phyloP scores from a whole-genome alignment of 2,113 vertebrate species.

The Acinonyx jubatus region DNA sequence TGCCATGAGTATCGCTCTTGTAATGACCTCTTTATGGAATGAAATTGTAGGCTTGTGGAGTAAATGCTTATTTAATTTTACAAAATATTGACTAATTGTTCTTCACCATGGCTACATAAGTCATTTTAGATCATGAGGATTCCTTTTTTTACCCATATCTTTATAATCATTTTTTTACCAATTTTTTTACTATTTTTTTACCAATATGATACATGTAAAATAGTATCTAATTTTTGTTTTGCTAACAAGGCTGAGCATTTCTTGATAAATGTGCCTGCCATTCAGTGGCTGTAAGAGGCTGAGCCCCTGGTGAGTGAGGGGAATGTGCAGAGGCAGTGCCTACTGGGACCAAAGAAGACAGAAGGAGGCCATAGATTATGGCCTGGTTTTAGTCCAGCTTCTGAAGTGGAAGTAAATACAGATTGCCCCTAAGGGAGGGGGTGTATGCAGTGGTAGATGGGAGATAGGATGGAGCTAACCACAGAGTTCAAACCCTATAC shows the following conservation, averaged over 20 bases:
- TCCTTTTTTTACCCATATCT: not conserved
- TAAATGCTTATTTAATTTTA: not conserved
- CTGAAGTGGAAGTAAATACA: not conserved
- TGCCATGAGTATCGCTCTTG: not conserved
- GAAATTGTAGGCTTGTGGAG: not conserved
- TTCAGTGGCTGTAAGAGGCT: not conserved
- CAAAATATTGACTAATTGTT: not conserved
- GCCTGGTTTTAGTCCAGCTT: not conserved
- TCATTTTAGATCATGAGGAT: not conserved
- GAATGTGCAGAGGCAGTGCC: not conserved
- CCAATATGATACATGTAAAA: not conserved
- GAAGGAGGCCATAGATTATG: not conserved
- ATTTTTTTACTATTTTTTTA: not conserved
- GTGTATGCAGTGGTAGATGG: not conserved
- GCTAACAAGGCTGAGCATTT: not conserved
- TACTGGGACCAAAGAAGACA: not conserved
- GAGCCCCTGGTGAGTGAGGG: not conserved
- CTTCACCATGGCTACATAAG: too few relatives aligned
- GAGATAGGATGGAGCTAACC: not conserved
- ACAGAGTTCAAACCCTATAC: not conserved
- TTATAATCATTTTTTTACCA: not conserved
- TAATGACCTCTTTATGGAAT: not conserved
- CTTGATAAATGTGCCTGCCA: not conserved
- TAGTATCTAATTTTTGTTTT: not conserved
- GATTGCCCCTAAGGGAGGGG: not conserved